These are phyloP conservation scores for Toxostoma redivivum DNA, from an alignment of 2,113 vertebrate species.

Conservation along the genomic window DNA sequence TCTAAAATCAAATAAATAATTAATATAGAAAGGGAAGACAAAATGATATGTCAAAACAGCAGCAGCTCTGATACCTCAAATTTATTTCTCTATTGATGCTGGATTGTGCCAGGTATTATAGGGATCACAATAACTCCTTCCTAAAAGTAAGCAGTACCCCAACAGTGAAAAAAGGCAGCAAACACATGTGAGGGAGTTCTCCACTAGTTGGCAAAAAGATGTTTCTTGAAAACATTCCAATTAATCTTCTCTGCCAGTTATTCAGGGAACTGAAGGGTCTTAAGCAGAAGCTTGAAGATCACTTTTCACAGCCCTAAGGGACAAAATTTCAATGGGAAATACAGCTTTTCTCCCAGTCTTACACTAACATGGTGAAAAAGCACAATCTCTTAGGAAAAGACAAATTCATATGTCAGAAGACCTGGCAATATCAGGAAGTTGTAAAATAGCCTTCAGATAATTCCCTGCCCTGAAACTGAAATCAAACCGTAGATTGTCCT, in stretches of 20 bases:
- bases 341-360: background rate
- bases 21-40: background rate
- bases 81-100: background rate
- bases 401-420: background rate
- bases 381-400: background rate
- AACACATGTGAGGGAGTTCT: fast-evolving
- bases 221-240: background rate
- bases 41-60: background rate
- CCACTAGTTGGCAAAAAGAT: background rate
- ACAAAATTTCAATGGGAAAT: background rate
- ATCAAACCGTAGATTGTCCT: background rate
- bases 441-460: background rate
- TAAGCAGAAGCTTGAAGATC: background rate
- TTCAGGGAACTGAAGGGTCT: background rate
- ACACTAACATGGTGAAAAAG: background rate
- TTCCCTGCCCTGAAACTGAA: background rate
- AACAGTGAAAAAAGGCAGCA: background rate
- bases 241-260: background rate
- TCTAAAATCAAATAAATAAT: background rate
- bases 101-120: background rate
- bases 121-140: background rate
- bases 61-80: background rate
- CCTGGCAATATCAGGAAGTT: background rate
- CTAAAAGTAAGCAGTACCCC: background rate
- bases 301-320: background rate